Evolutionary conservation across 2,888 invertebrate genomes (phyloP), one percentile per base, ranked within the genome.

Genomic region (Anagyrus pseudococci): DNA sequence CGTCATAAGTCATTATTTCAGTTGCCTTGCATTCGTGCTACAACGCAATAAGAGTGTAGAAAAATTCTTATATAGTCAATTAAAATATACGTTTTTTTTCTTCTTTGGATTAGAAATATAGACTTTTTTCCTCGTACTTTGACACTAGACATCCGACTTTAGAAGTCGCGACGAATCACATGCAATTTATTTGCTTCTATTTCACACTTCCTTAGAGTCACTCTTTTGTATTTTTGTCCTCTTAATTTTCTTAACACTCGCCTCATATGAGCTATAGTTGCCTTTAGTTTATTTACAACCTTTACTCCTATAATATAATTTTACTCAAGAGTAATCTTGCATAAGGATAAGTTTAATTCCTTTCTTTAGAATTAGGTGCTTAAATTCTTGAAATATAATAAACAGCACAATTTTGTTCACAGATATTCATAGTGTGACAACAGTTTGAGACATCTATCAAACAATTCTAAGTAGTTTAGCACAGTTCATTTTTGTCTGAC

Each of bases 21-120:
- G 54, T 66, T 55, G 52, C 48, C 33, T 52, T 33, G 20, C 54
- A 61, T n/a, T 37, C 50, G 22, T 54, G 26, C 17, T 55, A 47
- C 10, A 53, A 47, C 52, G 22, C 40, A 58, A 19, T 54, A 56
- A 62, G 40, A 59, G 48, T 52, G 52, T 66, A 62, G 62, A 61
- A 48, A 58, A 65, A 62, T 56, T 52, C 61, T 56, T 56, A 62
- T 47, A 47, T 13, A 59, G 46, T 59, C 62, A 57, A 60, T 62
- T 66, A 62, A 66, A 62, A 66, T 62, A 66, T 66, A 62, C 49
- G 47, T 56, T 65, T 44, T 62, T 56, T 44, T 62, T 56, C 48
- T 56, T 66, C 66, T 66, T 66, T 66, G 66, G 66, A 53, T 62
- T 66, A 66, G 53, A 62, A 66, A 66, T 62, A 58, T 60, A 62